Conservation (phyloP, 2,888 invertebrate genomes). For the Agrochola circellaris region DNA sequence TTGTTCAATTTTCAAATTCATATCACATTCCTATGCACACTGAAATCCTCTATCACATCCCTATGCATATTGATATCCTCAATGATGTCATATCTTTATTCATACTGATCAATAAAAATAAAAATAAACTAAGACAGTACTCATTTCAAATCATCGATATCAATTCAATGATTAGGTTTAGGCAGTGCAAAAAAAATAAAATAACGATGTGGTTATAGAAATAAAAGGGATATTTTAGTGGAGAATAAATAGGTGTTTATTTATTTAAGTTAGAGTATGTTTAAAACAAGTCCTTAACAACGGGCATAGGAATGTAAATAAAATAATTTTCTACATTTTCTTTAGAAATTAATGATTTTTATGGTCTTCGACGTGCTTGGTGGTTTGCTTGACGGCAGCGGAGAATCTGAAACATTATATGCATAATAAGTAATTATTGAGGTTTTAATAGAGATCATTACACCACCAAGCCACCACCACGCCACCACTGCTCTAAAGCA, state of each 20-base stretch:
- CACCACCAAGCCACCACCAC: no score
- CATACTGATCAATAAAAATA: neutral
- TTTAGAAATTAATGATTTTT: slow-evolving; percentile 58
- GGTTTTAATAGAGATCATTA: neutral
- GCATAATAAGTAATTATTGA: neutral
- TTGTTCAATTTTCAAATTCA: neutral
- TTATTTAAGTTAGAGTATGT: slow-evolving; percentile 45
- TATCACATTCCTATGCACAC: neutral
- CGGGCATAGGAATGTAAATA: slow-evolving; percentile 17
- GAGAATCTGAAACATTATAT: slow-evolving; percentile 66
- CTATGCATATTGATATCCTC: neutral
- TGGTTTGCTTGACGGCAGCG: slow-evolving; percentile 72
- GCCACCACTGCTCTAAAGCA: no score
- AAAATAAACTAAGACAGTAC: neutral
- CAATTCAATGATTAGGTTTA: neutral
- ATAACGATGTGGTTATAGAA: neutral
- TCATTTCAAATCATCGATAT: neutral
- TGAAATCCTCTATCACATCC: neutral
- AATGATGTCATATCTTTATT: neutral
- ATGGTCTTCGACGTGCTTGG: slow-evolving; percentile 68
- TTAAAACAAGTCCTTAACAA: slow-evolving; percentile 43
- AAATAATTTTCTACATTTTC: neutral
- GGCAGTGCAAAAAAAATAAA: no score
- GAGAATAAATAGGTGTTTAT: slow-evolving; percentile 53
- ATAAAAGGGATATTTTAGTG: neutral